Evolutionary conservation across 2,113 vertebrate species (phyloP), one percentile per base, ranked within the genome.

Genomic region (Xyrauchen texanus): DNA sequence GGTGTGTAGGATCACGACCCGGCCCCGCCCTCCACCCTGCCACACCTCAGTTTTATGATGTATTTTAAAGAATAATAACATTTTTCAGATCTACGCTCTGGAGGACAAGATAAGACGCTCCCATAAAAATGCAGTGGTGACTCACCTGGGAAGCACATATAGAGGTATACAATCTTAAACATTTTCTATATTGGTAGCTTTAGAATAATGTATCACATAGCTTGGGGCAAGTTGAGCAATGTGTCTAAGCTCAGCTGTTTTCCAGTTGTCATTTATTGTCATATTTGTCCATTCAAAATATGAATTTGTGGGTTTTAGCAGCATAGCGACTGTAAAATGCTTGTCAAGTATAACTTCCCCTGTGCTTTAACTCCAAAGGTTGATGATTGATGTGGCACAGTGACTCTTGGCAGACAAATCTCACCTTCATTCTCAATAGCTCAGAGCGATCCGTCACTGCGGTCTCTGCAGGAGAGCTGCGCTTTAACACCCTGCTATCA

Each of bases 51-150:
- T 34, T 34, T 34, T 34, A 34, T 34, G 21, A 1, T 34, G 21
- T 34, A 34, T 34, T 34, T 34, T 34, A 34, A 34, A 34, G 21
- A 34, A 34, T 34, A 34, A 34, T 58, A 6, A 80, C 61, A 63
- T 1, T 86, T 34, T 85, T 74, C 85, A 96, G 95, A 92, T 96
- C 88, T 92, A 96, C 84, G 92, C 91, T 11, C 91, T 99, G 60
- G 95, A 98, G 93, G 97, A 99, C 89, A 93, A 80, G 75, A 88
- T 99, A 81, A 95, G 93, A 89, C 93, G 87, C 61, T 92, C 94
- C 16, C 93, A 95, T 82, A 95, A 94, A 88, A 94, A 87, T 58
- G 83, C 91, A 8, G 95, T 93, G 2, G 90, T 95, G 80, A 91
- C 94, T 83, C 90, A 95, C 75, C 91, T 93, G 42, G 93, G 92